Percentiles rank a stretch among this genome's conserved stretches.
phyloP scores from a whole-genome alignment of 2,797 vertebrate genomes.

The Liparis tanakae region DNA sequence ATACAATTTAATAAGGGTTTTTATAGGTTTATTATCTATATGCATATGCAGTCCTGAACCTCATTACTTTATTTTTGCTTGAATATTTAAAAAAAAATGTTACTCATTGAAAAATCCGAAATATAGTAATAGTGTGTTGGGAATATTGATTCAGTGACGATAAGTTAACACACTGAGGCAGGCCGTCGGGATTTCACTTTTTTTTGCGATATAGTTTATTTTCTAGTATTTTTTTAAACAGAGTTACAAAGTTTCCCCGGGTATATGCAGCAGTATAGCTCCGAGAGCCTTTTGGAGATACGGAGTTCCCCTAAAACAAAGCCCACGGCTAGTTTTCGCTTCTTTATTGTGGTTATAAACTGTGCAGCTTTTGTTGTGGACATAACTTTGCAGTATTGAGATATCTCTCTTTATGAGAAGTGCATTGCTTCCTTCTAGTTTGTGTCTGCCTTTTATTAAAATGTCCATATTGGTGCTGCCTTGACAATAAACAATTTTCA shows the following conservation, averaged over 20 bases:
- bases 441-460: conserved; percentile 40
- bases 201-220: background rate
- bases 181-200: background rate
- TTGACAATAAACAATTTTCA: conserved; percentile 20
- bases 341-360: conserved; percentile 20
- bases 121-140: conserved; percentile 25
- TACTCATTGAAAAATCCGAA: conserved; percentile 37
- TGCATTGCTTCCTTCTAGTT: conserved; percentile 21
- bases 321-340: background rate
- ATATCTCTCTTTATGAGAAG: conserved; percentile 1
- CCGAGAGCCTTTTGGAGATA: background rate
- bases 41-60: conserved; percentile 34
- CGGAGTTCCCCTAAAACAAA: background rate
- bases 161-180: background rate
- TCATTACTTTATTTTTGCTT: conserved; percentile 47
- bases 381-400: conserved; percentile 5
- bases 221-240: background rate
- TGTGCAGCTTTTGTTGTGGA: conserved; percentile 15
- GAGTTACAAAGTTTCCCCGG: background rate
- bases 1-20: conserved; percentile 51
- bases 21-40: conserved; percentile 50
- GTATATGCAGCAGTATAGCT: background rate
- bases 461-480: conserved; percentile 48
- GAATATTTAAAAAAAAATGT: conserved; percentile 26
- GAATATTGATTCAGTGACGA: background rate